Evolutionary conservation across 2,113 vertebrate species (phyloP), one percentile per base, ranked within the genome.

Genomic region (Antechinus stuartii): DNA sequence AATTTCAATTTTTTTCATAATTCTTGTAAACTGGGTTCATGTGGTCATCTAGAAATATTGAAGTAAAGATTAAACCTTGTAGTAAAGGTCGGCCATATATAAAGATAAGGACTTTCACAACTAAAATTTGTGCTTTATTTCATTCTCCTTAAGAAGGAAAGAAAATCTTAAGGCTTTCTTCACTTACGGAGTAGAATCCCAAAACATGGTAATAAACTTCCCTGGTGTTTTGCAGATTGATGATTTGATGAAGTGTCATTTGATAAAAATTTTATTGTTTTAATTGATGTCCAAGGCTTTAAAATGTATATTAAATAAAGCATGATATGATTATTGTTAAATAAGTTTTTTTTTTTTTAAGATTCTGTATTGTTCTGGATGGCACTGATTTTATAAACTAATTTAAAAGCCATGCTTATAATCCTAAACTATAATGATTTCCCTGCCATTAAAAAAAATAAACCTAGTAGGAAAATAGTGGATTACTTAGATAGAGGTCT

Each of bases 31-130:
- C 47, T 95, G 16, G 27, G 56, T 94, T 94, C 90, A 23, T 25
- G 8, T 96, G 27, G 52, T 95, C 49, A 95, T 94, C 94, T 96
- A 89, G 53, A 94, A 94, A 68, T 90, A 49, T 8, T 92, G 95
- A 91, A 93, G 93, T 76, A 76, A 35, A 76, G 16, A 76, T 76
- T 76, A 19, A 61, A 26, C 11, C 14, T 76, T 76, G 57, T 68
- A 35, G 57, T 68, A 68, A 2, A 91, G 26, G 56, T 16, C 54
- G 57, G 24, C 55, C 76, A 84, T n/a, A 42, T 52, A 50, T 47
- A 12, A 3, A 93, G 92, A 47, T 2, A 19, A 76, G 2, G 6
- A 1, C 90, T 93, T 93, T 93, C 42, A 52, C 93, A 46, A 84
- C 54, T 24, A 91, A 94, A 22, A 76, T 52, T 12, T 94, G 26